These are phyloP conservation scores for Grammomys dolichurus DNA, from an alignment of 2,113 vertebrate species.

Conservation along the genomic window DNA sequence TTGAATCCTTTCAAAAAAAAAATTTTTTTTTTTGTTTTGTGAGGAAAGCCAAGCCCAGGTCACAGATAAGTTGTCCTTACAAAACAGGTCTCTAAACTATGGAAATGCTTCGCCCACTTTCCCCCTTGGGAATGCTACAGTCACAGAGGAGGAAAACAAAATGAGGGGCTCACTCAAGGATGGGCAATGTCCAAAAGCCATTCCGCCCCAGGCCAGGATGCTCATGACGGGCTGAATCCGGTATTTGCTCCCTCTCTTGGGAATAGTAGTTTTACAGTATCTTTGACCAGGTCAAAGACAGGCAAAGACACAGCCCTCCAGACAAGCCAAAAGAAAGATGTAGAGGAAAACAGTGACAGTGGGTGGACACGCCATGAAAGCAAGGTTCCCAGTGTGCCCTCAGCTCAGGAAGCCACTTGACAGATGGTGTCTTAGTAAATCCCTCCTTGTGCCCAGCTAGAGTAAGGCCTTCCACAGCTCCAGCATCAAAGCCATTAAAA, in stretches of 20 bases:
- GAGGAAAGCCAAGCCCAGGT: not conserved
- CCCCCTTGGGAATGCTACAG: not conserved
- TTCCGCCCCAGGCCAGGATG: not conserved
- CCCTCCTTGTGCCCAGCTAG: not conserved
- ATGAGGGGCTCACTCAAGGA: too few species aligned
- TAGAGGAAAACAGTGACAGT: not conserved
- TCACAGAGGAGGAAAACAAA: not conserved
- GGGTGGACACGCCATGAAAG: slow-evolving; percentile 14
- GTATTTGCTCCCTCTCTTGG: not conserved
- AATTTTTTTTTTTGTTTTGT: not conserved
- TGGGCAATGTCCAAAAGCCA: too few species aligned
- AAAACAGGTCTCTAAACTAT: slow-evolving; percentile 26
- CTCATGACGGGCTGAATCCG: not conserved
- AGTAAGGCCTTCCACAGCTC: too few species aligned
- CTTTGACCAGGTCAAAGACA: not conserved
- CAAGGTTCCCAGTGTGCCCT: not conserved
- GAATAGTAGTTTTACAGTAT: not conserved
- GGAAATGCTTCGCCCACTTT: not conserved
- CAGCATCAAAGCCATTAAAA: not conserved
- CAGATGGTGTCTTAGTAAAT: rapidly evolving
- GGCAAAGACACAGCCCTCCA: not conserved
- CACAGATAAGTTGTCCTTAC: slow-evolving; percentile 14
- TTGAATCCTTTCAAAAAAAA: slow-evolving; percentile 8
- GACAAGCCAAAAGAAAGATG: not conserved
- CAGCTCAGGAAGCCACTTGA: not conserved